phyloP scores from a whole-genome alignment of 2,797 vertebrate genomes.

The Notolepis coatsorum region DNA sequence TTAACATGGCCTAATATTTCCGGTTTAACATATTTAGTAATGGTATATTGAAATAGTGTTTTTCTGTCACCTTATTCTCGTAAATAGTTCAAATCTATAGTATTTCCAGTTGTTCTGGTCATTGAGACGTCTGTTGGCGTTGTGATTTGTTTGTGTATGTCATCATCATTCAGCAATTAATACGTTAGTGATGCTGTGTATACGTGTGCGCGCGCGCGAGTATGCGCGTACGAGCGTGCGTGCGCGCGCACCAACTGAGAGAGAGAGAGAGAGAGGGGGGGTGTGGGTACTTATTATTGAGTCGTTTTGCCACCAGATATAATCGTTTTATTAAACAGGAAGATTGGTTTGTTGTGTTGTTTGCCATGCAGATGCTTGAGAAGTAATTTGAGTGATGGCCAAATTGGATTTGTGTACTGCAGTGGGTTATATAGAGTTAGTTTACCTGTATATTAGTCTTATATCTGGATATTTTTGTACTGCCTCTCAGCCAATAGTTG shows the following conservation, averaged over 20 bases:
- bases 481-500: conserved; percentile 38
- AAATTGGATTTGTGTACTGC: not conserved
- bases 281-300: conserved; percentile 30
- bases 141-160: conserved; percentile 39
- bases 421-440: not conserved
- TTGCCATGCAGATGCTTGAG: conserved; percentile 51
- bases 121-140: too few species aligned
- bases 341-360: conserved; percentile 41
- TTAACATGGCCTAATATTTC: conserved; percentile 18
- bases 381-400: conserved; percentile 34
- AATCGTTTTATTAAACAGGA: conserved; percentile 41
- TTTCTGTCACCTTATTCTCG: not conserved
- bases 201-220: conserved; percentile 44
- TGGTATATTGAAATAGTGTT: conserved; percentile 19
- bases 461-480: too few species aligned
- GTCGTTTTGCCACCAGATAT: conserved; percentile 56
- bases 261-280: not conserved
- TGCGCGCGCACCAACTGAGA: not conserved
- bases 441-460: too few species aligned
- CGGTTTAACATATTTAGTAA: not conserved
- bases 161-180: conserved; percentile 42
- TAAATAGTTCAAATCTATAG: conserved; percentile 7
- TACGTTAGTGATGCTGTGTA: conserved; percentile 57
- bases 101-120: too few species aligned
- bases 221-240: not conserved